phyloP scores from a whole-genome alignment of 2,113 vertebrate species.

The Physeter macrocephalus region DNA sequence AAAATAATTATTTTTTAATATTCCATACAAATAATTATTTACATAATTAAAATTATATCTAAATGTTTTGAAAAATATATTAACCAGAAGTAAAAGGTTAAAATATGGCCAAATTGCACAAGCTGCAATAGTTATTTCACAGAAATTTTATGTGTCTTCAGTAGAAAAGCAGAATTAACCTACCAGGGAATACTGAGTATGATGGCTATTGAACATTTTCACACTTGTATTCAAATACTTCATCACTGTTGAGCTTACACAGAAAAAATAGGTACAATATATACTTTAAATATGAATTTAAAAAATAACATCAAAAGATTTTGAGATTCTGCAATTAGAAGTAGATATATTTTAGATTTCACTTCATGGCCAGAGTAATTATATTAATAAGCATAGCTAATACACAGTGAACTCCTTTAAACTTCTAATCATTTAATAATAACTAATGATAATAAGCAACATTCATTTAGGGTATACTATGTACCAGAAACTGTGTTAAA shows the following conservation, averaged over 20 bases:
- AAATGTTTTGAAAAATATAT: not conserved
- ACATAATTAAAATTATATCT: not conserved
- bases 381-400: not conserved
- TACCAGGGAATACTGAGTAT: not conserved
- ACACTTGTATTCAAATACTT: not conserved
- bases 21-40: not conserved
- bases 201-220: not conserved
- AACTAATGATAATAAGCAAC: not conserved
- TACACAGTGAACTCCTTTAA: not conserved
- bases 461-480: not conserved
- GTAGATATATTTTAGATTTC: not conserved
- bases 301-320: not conserved
- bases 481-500: not conserved
- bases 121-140: not conserved
- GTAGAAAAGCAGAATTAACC: not conserved
- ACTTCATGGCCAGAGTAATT: not conserved
- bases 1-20: slow-evolving; percentile 14
- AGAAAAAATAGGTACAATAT: not conserved
- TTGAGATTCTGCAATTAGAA: not conserved
- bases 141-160: not conserved
- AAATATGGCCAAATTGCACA: not conserved
- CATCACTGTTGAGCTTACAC: not conserved
- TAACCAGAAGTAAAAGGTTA: not conserved
- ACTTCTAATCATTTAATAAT: not conserved
- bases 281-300: not conserved